These are phyloP conservation scores for Microcebus tavaratra DNA, from an alignment of 2,113 vertebrate genomes.

Conservation along the genomic window DNA sequence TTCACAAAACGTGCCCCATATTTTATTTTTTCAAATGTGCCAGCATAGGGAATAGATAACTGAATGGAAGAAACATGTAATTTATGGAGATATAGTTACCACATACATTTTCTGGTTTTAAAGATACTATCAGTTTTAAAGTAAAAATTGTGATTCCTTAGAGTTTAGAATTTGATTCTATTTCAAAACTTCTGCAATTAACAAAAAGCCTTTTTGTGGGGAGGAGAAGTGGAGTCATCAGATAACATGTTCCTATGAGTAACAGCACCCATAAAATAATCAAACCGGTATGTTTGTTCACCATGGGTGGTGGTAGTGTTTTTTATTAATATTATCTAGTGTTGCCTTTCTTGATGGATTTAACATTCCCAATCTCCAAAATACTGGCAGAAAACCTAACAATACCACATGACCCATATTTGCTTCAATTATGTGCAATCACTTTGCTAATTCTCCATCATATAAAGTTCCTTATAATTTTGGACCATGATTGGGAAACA, in stretches of 20 bases:
- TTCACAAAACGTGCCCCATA: not conserved
- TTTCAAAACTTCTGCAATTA: constrained; percentile 14
- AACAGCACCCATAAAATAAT: not conserved
- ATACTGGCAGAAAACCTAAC: not conserved
- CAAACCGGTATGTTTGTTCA: not conserved
- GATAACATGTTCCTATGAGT: not conserved
- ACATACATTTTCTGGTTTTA: constrained; percentile 3
- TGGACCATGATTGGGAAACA: not conserved
- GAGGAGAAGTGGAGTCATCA: not conserved
- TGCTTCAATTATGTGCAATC: not conserved
- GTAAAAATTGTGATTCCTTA: not conserved
- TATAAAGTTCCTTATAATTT: not conserved
- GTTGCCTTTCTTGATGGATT: constrained; percentile 4
- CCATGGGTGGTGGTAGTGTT: not conserved
- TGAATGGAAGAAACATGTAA: not conserved
- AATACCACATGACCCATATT: not conserved
- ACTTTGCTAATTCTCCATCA: not conserved
- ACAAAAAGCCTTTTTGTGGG: not conserved
- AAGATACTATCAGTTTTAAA: not conserved
- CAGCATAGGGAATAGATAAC: not conserved
- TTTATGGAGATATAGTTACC: not conserved
- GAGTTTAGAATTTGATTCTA: constrained; percentile 2
- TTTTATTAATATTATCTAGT: not conserved
- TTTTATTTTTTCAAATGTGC: not conserved
- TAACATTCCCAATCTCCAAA: not conserved